Percentiles rank a stretch among this genome's conserved stretches.
Evolutionary conservation across 2,888 invertebrate genomes (phyloP).

Genomic region (Saturnia pavonia): DNA sequence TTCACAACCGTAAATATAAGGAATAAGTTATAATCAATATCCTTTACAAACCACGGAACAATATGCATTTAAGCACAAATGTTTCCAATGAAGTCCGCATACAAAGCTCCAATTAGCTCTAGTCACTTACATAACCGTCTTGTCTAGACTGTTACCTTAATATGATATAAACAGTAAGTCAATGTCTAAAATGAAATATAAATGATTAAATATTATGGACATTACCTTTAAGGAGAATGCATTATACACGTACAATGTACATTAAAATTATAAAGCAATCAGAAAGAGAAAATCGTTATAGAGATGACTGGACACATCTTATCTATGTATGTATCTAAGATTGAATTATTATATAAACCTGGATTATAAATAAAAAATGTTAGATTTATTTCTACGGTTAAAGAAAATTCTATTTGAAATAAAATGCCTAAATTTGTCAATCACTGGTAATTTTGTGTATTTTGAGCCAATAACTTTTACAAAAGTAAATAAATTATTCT

Average conservation of each 20-base stretch:
- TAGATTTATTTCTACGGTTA: no score
- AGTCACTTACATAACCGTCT: conserved; percentile 36
- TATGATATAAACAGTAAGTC: conserved; percentile 2
- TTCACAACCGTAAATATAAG: neutral
- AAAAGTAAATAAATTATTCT: no score
- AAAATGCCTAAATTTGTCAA: neutral
- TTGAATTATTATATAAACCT: neutral
- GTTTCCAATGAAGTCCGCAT: conserved; percentile 20
- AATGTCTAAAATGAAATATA: neutral
- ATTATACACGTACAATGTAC: neutral
- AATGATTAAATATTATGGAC: neutral
- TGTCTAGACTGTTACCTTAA: conserved; percentile 27
- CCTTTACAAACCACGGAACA: neutral
- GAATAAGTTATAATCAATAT: neutral
- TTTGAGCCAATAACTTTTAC: neutral
- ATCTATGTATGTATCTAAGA: no score
- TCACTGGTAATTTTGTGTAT: neutral
- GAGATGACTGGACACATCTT: no score
- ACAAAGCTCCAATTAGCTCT: conserved; percentile 29
- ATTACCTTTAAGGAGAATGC: neutral
- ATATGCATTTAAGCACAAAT: conserved; percentile 1
- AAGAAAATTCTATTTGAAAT: no score
- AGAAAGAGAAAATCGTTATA: neutral
- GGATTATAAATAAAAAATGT: neutral
- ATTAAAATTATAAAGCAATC: neutral